Evolutionary conservation across 2,113 vertebrate species (phyloP).

Genomic region (Antechinus flavipes): DNA sequence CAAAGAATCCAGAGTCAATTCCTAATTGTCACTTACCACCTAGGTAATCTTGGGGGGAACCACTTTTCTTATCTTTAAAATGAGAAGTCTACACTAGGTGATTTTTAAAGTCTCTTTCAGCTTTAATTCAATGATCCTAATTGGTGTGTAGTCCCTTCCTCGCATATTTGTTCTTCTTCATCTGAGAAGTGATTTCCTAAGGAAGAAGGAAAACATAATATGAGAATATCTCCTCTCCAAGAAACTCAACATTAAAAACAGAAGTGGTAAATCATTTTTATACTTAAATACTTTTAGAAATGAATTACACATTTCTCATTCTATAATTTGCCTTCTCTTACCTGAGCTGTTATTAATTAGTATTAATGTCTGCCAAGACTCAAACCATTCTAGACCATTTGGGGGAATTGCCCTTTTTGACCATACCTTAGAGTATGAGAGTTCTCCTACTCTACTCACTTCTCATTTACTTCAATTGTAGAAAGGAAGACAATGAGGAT

Average conservation of each 20-base stretch:
- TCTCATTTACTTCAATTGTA: not conserved
- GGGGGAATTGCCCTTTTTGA: not conserved
- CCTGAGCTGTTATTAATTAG: not conserved
- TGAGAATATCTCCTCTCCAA: too few relatives aligned
- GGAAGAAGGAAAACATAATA: not conserved
- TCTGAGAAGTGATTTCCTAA: not conserved
- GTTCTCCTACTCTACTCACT: not conserved
- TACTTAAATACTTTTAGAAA: rapidly evolving
- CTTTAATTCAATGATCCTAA: not conserved
- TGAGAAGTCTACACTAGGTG: not conserved
- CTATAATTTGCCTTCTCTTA: not conserved
- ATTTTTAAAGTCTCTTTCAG: not conserved
- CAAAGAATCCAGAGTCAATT: not conserved
- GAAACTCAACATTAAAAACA: not conserved
- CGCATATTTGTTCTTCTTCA: not conserved
- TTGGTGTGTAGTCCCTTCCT: not conserved
- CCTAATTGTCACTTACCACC: not conserved
- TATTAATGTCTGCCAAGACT: not conserved
- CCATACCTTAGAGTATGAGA: not conserved
- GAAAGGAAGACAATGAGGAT: not conserved
- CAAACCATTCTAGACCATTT: not conserved
- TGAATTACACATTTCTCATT: not conserved
- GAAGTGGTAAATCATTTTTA: not conserved
- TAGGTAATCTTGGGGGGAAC: not conserved
- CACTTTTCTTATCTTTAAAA: not conserved